Evolutionary conservation across 2,888 invertebrate species (phyloP), one percentile per base, ranked within the genome.

Genomic region (Yponomeuta plumbellus): DNA sequence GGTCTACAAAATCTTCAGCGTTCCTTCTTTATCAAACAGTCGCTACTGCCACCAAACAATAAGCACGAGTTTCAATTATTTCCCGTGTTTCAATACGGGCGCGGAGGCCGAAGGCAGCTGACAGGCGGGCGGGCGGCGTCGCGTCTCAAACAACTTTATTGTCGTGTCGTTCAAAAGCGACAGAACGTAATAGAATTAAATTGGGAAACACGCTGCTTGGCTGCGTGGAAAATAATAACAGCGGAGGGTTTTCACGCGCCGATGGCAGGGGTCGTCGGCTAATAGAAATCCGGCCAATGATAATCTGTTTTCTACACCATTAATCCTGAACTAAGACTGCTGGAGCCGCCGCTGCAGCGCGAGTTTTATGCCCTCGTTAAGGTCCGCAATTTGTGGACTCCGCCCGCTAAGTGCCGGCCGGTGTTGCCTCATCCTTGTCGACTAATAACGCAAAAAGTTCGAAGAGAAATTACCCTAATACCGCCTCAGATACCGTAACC

Each of bases 241-340:
- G 74, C 84, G 84, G 80, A 75, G 83, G 84, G 85, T 82, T 84
- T 88, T 90, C 88, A 90, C 90, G 90, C 90, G 88, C 83, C 86
- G 88, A 76, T 86, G 87, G 91, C 87, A 90, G 90, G 90, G 90
- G 90, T 85, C 86, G 65, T 64, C 70, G 68, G 78, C 85, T 88
- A 90, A 89, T 89, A 86, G 90, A 89, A 89, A 89, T 86, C 86
- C 87, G 81, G 86, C 88, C 89, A 91, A 91, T 92, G 91, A 92
- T 92, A 91, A 92, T 92, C 91, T 92, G 91, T 90, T 91, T 92
- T 92, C 92, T 91, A 89, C 90, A 90, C 90, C 92, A 92, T 92
- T 92, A 91, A 92, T 92, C 91, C 91, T 86, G 81, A 88, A 89
- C 88, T 91, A 90, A 90, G 89, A 86, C 90, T 89, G 81, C 90